Base-by-base conservation (phyloP, 2,888 invertebrate genomes). In the Tinea trinotella region DNA sequence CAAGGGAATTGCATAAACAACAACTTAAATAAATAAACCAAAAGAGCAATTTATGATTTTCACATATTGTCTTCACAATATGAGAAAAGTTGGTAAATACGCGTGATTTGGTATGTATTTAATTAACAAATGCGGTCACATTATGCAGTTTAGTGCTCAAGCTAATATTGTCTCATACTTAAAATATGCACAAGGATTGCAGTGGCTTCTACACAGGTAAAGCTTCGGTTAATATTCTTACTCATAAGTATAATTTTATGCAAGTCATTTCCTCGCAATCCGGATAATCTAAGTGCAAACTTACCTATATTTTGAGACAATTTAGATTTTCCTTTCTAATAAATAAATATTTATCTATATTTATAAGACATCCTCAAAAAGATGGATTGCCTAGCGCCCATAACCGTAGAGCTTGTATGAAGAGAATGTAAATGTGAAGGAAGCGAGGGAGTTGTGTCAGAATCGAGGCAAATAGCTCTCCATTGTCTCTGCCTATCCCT, bases 101-200 rank as follows among this genome's bases (percentile, higher is more conserved):
- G n/a, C n/a, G n/a, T n/a, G n/a, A 24, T 50, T 24, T 24, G 24
- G 9, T n/a, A n/a, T 18, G 50, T 50, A 50, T 50, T 50, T 50
- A 50, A 50, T 50, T 22, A 19, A 76, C 77, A 78, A 82, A 80
- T 80, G 76, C 81, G 75, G 80, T 78, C 76, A 78, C 76, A 73
- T 81, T 82, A 89, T 89, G 89, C 89, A 82, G 86, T 81, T 88
- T 87, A 88, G 87, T 82, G 87, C 88, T 72, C 74, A 74, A 73
- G 75, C 81, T 83, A 84, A 84, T 82, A 83, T 81, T 79, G 84
- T 82, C 82, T 82, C 77, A 71, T 69, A 70, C 64, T 70, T 79
- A 67, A 83, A 80, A 80, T 80, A 82, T 81, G 76, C 78, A 76
- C 69, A 35, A 20, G 44, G 44, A 12, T 44, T 24, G 50, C 50